Evolutionary conservation across 2,797 vertebrate species (phyloP), one percentile per base, ranked within the genome.

Genomic region (Salarias fasciatus): DNA sequence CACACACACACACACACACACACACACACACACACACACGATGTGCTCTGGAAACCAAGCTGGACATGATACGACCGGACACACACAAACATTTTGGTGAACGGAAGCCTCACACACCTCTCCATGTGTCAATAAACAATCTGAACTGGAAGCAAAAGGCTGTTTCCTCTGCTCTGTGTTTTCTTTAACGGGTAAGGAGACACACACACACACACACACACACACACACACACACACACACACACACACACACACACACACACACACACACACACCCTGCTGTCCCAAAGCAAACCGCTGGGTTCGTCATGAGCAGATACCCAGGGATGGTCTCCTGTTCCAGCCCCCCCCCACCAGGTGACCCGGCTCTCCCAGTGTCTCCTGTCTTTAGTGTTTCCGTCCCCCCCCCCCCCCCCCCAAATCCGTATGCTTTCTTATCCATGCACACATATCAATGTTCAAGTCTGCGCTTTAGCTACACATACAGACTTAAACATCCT

Each of bases 401-500:
- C 77, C 75, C 75, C 8, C 3, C 63, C 41, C 73, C 80, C 69
- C 66, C 63, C 80, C 77, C 66, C 84, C 64, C 87, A 45, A 47
- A 55, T 72, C 62, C 51, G 72, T 78, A 53, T 79, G 68, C 67
- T 72, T 83, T 77, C 81, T 78, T 72, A 79, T 75, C 69, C 72
- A 81, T 82, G 64, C 66, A 72, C 81, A 86, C 55, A 47, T 83
- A 37, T 79, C 79, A 72, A 82, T 86, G 83, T 86, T 86, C 85
- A 86, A 84, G 87, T 83, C 78, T 88, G 71, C 70, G 77, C 44
- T 63, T 68, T 59, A 77, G 80, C 68, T 44, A 45, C 51, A 82
- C 77, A 69, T 24, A 72, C 86, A 88, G 80, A 86, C 83, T 88
- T 86, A 77, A 86, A 85, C 88, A 84, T 86, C 63, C 50, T 50